Evolutionary conservation across 2,113 vertebrate genomes (phyloP), one percentile per base, ranked within the genome.

Genomic region (Bucco capensis): DNA sequence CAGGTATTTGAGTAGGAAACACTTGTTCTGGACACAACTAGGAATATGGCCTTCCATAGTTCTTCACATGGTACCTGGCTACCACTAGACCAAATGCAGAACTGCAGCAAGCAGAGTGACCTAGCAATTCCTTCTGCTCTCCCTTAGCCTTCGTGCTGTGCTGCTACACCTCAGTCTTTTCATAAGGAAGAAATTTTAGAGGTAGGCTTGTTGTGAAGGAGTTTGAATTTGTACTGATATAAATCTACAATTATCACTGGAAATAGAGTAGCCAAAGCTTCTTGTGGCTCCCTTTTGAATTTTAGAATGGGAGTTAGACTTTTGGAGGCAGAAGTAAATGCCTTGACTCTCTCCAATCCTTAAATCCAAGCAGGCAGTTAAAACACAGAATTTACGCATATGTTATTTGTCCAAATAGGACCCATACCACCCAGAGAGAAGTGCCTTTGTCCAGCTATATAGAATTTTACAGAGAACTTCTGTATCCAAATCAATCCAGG

Each of bases 181-280:
- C 1, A 16, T 18, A 18, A 38, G 72, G 25, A 58, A 77, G 21
- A 19, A 75, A 67, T 65, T 18, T 1, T 46, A 51, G 37, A 56
- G 27, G 10, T 2, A 49, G 28, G 18, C 16, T 3, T 47, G 1
- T 15, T 78, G 24, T 35, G 47, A 73, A 49, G 35, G 27, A 4
- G 1, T 1, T 83, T 79, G 22, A 54, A 62, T 0, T 6, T 22
- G 8, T 56, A 5, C 49, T 22, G 47, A 5, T 37, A 3, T 6
- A 12, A 37, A 25, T 12, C 24, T 71, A 8, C 21, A 44, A 15
- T 71, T 22, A 6, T 31, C 35, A 14, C 17, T 5, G 19, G 22
- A 11, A 86, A 62, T 5, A 33, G 4, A 6, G 9, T 17, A 86
- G 15, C 11, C 49, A 91, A 44, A 84, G 5, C 5, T 74, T 19